Evolutionary conservation across 2,888 invertebrate genomes (phyloP), one percentile per base, ranked within the genome.

Genomic region (Ellobium chinense): DNA sequence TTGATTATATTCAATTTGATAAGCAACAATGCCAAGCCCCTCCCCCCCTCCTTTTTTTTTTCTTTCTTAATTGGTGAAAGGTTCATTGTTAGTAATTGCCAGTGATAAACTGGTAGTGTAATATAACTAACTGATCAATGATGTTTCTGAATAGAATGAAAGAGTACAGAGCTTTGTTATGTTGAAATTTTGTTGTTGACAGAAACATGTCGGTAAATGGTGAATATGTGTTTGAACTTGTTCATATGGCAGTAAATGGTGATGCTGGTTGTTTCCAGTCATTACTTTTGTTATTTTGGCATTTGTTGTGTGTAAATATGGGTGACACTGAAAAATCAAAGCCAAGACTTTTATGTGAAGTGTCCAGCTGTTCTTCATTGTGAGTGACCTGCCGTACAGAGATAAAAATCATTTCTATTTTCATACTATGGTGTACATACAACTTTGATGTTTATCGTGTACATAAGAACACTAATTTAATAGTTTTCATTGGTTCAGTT

Each of bases 361-460:
- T 46, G 46, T 46, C 9, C 9, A 31, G 2, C n/a, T 72, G 72
- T 58, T 58, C 58, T 34, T 58, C 60, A 2, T 5, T 72, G 7
- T 72, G 27, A 58, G 56, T 72, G 56, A 72, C 46, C 58, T 72
- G 60, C 36, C 60, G n/a, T n/a, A n/a, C 72, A 56, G 54, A 54
- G 70, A 5, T 34, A 34, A 72, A 63, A 27, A 74, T 29, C 73
- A 54, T 65, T 58, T 76, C 34, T 77, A 77, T 77, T 77, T 77
- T 77, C 77, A 36, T 77, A 77, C 77, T 36, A 37, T 46, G 77
- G 76, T 76, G 76, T 76, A 66, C 18, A 58, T 77, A 66, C 54
- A 18, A 9, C 29, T 39, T 56, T 56, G 18, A 60, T 60, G 58
- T 72, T 37, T 60, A 60, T 72, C 24, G 24, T 14, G n/a, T 72